Conservation (phyloP, 64 coral and sea anemone genomes). For the Montipora foliosa region DNA sequence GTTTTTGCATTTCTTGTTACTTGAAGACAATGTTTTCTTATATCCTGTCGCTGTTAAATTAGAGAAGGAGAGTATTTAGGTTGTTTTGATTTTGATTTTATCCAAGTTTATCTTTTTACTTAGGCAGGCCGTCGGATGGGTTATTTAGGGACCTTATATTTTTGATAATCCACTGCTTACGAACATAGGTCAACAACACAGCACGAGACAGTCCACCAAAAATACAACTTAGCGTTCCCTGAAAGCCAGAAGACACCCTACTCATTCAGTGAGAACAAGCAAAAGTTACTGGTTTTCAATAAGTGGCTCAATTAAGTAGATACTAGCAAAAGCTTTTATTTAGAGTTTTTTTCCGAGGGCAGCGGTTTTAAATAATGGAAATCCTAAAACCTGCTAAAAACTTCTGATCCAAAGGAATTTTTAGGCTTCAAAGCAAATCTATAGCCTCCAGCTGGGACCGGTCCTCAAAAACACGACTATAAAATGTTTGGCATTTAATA, state of each 20-base stretch:
- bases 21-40: background rate
- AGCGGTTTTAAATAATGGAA: background rate
- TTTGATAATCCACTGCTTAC: background rate
- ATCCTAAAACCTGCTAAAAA: background rate
- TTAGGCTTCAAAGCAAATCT: background rate
- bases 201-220: background rate
- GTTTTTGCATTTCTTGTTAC: background rate
- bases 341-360: background rate
- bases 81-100: background rate
- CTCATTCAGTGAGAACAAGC: too few species aligned
- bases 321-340: background rate
- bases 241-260: too few species aligned
- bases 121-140: background rate
- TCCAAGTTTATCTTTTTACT: background rate
- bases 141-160: background rate
- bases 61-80: background rate
- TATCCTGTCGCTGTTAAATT: background rate
- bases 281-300: too few species aligned
- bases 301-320: background rate
- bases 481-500: slow-evolving; percentile 30
- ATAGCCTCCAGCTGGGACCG: slow-evolving; percentile 3
- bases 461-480: background rate
- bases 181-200: background rate
- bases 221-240: background rate
- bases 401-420: background rate